These are phyloP conservation scores for Molossus alvarezi DNA, from an alignment of 2,797 vertebrate genomes.

Conservation along the genomic window DNA sequence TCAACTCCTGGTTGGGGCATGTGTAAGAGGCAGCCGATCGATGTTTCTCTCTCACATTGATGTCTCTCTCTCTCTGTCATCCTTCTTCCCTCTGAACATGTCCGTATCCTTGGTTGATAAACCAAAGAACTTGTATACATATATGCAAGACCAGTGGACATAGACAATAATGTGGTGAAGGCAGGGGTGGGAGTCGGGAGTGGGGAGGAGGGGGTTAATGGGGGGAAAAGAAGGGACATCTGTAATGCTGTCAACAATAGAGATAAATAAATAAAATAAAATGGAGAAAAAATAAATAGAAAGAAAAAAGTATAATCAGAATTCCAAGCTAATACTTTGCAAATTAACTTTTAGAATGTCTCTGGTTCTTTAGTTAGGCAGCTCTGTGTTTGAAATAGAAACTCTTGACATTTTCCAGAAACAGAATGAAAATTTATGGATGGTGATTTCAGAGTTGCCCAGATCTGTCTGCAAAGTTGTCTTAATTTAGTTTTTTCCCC, in stretches of 20 bases:
- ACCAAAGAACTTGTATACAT: too few species aligned
- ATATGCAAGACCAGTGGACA: too few species aligned
- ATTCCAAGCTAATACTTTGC: conserved; percentile 65
- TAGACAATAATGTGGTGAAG: too few species aligned
- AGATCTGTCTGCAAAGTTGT: conserved; percentile 50
- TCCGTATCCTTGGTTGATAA: neutral
- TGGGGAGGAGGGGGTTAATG: too few species aligned
- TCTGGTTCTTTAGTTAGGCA: conserved; percentile 44
- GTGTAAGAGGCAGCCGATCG: neutral
- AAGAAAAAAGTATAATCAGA: neutral
- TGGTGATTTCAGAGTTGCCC: conserved; percentile 54
- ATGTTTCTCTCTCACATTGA: neutral
- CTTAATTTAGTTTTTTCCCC: conserved; percentile 55
- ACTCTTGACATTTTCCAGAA: conserved; percentile 58
- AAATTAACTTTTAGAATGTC: conserved; percentile 69
- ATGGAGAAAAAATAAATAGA: too few species aligned
- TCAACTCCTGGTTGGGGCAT: neutral
- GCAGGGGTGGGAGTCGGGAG: too few species aligned
- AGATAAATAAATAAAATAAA: too few species aligned
- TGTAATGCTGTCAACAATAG: too few species aligned
- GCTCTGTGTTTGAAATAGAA: conserved; percentile 63
- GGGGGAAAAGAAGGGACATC: too few species aligned
- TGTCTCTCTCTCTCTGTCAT: neutral
- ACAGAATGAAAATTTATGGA: conserved; percentile 49
- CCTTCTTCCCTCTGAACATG: neutral